Evolutionary conservation across 1,140 invertebrate genomes (phyloP).

Genomic region (Zaprionus inermis): DNA sequence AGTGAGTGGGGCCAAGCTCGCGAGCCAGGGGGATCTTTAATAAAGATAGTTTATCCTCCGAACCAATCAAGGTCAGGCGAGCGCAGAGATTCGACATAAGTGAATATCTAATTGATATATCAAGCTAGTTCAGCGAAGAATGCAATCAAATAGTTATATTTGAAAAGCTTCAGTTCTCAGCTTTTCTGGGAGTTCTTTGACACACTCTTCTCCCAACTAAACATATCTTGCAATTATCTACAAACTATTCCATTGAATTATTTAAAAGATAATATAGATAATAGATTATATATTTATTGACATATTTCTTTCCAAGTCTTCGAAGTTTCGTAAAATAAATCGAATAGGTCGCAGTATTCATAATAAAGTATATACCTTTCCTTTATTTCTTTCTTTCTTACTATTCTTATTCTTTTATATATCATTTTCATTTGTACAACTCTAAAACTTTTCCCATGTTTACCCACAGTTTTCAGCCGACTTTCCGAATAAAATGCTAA

Average conservation of each 20-base stretch:
- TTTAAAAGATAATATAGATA: too few species aligned
- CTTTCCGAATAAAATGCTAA: too few species aligned
- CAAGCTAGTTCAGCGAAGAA: background rate
- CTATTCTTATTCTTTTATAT: too few species aligned
- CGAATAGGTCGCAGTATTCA: too few species aligned
- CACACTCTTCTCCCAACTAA: background rate
- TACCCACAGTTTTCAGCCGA: too few species aligned
- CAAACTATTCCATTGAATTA: background rate
- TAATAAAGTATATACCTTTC: too few species aligned
- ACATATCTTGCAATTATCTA: background rate
- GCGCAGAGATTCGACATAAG: background rate
- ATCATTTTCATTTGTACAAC: too few species aligned
- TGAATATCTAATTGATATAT: background rate
- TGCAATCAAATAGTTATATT: background rate
- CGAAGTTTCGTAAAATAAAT: too few species aligned
- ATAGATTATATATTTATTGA: too few species aligned
- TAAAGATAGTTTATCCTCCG: conserved; percentile 13
- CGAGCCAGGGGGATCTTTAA: conserved; percentile 1
- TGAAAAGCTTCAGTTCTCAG: background rate
- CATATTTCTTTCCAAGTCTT: too few species aligned
- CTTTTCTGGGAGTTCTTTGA: background rate
- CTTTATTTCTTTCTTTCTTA: too few species aligned
- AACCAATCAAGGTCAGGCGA: conserved; percentile 16
- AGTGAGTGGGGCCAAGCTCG: background rate
- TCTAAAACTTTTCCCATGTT: too few species aligned